Percentiles rank a stretch among this genome's conserved stretches.
phyloP scores from a whole-genome alignment of 1,140 invertebrate species.

The Cotesia chilonis region DNA sequence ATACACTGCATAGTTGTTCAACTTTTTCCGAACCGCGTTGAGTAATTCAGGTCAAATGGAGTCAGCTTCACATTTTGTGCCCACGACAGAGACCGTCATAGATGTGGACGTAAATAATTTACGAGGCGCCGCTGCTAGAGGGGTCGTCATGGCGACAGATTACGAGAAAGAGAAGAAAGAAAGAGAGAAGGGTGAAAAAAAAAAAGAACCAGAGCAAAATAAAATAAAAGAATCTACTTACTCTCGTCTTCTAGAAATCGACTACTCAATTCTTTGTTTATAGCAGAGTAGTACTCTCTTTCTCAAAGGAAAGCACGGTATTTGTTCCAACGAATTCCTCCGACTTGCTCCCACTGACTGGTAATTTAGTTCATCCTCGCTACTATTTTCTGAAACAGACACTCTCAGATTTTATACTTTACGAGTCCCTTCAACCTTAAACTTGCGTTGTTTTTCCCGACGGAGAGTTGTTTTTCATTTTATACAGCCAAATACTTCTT shows the following conservation, averaged over 20 bases:
- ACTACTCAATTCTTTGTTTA: constrained; percentile 2
- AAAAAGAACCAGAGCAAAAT: background rate
- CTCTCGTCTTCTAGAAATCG: constrained; percentile 4
- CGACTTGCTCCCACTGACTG: background rate
- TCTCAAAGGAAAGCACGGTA: background rate
- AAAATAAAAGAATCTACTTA: constrained; percentile 6
- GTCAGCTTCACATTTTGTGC: constrained; percentile 35
- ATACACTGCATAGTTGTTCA: background rate
- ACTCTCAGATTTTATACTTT: too few species aligned
- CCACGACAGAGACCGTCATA: constrained; percentile 41
- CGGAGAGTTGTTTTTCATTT: too few species aligned
- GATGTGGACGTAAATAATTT: constrained; percentile 52
- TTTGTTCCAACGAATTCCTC: constrained; percentile 22
- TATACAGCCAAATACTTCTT: too few species aligned
- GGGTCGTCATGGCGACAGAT: constrained; percentile 52
- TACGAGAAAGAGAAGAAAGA: constrained; percentile 38
- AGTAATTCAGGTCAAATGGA: constrained; percentile 47
- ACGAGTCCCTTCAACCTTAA: background rate
- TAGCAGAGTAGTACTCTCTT: background rate
- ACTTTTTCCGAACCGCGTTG: background rate
- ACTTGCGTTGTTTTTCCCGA: background rate
- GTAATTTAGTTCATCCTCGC: constrained; percentile 18
- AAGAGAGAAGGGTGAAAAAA: constrained; percentile 3
- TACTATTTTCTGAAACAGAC: background rate
- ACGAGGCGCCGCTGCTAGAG: constrained; percentile 45